Evolutionary conservation across 2,113 vertebrate species (phyloP).

Genomic region (Morphnarchus princeps): DNA sequence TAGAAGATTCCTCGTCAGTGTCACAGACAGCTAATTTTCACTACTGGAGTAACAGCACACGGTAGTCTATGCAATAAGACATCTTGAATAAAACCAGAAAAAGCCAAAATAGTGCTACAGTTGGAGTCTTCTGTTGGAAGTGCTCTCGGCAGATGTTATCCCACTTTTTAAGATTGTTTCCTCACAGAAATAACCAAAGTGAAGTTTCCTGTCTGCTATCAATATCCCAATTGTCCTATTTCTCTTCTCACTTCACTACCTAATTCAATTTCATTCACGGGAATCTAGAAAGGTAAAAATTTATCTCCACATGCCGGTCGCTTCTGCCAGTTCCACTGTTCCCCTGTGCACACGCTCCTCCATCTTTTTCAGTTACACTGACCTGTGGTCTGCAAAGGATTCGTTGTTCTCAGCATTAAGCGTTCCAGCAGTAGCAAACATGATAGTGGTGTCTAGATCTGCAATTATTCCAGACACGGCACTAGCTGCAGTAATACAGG

Average conservation of each 20-base stretch:
- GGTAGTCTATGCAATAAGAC: background rate
- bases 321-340: background rate
- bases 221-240: background rate
- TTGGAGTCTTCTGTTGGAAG: background rate
- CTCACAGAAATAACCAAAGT: background rate
- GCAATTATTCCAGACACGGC: constrained; percentile 97
- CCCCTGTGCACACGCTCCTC: accelerated
- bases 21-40: background rate
- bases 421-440: constrained; percentile 97
- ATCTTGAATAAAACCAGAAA: background rate
- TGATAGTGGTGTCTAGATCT: constrained; percentile 98
- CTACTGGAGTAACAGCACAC: background rate
- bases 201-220: background rate
- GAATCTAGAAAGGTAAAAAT: background rate
- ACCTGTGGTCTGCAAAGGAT: constrained; percentile 98
- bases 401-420: constrained; percentile 94
- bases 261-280: background rate
- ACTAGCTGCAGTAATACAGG: constrained; percentile 94
- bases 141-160: background rate
- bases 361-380: background rate
- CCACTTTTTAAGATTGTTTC: background rate
- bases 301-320: background rate
- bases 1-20: background rate
- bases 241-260: background rate
- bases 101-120: background rate